Percentiles rank a stretch among this genome's conserved stretches.
Evolutionary conservation across 1,140 invertebrate species (phyloP).

Genomic region (Papilio dardanus): DNA sequence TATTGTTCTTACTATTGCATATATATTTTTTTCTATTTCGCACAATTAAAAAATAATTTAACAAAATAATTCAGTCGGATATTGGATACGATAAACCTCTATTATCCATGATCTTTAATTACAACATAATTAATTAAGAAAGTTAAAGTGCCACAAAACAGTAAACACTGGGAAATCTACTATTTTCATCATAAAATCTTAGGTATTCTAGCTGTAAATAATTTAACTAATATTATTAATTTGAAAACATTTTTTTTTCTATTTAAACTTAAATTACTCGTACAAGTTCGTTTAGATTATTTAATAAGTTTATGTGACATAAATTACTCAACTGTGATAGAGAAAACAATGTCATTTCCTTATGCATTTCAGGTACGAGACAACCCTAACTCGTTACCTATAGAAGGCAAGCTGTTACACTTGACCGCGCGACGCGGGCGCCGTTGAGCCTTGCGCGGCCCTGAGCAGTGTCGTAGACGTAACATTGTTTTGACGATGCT

Average conservation of each 20-base stretch:
- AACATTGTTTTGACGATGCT: slow-evolving; percentile 32
- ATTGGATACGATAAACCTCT: too few relatives aligned
- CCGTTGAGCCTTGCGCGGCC: slow-evolving; percentile 46
- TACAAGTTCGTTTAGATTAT: not conserved
- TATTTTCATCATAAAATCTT: too few relatives aligned
- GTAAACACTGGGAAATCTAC: too few relatives aligned
- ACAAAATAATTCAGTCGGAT: too few relatives aligned
- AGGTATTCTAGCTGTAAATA: too few relatives aligned
- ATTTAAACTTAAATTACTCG: too few relatives aligned
- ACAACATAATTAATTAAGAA: too few relatives aligned
- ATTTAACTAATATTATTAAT: too few relatives aligned
- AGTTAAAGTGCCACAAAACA: too few relatives aligned
- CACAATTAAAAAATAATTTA: too few relatives aligned
- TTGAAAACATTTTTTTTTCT: too few relatives aligned
- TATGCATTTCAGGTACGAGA: slow-evolving; percentile 5
- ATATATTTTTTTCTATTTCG: not conserved
- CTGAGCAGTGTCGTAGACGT: slow-evolving; percentile 48
- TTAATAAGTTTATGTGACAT: not conserved
- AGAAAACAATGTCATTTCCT: slow-evolving; percentile 27
- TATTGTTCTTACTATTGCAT: not conserved
- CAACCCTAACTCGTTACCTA: slow-evolving; percentile 43
- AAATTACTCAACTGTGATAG: not conserved
- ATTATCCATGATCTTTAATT: too few relatives aligned
- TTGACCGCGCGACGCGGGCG: slow-evolving; percentile 53
- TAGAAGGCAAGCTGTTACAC: slow-evolving; percentile 58